Conservation (phyloP, 2,797 vertebrate species). For the Spheniscus humboldti region DNA sequence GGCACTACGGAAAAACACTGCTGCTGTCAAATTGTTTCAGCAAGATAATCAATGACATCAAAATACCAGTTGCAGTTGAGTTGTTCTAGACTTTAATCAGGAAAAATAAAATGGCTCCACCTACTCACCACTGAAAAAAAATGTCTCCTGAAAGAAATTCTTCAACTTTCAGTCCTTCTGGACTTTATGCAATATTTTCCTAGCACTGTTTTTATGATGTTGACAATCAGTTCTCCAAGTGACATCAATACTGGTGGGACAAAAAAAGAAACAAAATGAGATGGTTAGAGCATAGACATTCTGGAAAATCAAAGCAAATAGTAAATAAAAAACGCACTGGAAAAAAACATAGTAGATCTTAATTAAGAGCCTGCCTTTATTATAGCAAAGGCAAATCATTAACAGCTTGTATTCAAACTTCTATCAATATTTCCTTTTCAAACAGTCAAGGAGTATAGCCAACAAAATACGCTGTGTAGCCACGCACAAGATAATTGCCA, state of each 20-base stretch:
- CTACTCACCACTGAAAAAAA: conserved; percentile 13
- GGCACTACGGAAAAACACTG: background rate
- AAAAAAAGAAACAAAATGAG: background rate
- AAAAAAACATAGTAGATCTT: background rate
- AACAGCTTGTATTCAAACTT: background rate
- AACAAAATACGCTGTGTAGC: background rate
- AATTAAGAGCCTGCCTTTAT: background rate
- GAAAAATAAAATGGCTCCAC: background rate
- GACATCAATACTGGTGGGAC: background rate
- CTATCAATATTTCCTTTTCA: background rate
- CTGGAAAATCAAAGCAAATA: conserved; percentile 16
- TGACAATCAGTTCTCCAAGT: background rate
- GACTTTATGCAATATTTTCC: background rate
- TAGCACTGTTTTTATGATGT: background rate
- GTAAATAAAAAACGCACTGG: background rate
- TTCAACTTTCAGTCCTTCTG: background rate
- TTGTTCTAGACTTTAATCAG: background rate
- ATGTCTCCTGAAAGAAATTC: background rate
- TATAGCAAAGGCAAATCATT: background rate
- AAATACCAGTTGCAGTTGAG: background rate
- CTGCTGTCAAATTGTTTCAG: background rate
- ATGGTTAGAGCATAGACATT: background rate
- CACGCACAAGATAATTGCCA: background rate
- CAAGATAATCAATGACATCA: background rate
- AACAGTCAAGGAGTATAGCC: background rate